phyloP scores from a whole-genome alignment of 2,888 invertebrate genomes.

The Eupithecia dodoneata region DNA sequence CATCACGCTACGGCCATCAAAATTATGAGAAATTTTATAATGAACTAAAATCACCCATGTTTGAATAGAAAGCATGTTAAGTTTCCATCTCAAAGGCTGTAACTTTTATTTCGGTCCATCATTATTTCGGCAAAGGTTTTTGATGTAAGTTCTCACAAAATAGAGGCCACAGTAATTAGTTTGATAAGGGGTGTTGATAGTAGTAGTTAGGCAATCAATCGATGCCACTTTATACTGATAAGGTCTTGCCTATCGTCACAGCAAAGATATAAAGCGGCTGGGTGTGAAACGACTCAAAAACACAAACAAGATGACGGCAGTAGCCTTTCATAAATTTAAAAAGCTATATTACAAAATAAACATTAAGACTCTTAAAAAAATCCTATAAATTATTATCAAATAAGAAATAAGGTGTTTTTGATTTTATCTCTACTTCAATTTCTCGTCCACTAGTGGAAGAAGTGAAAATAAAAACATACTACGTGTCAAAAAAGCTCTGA shows the following conservation, averaged over 20 bases:
- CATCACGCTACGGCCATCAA: constrained; percentile 28
- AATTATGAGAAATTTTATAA: constrained; percentile 25
- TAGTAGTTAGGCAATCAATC: constrained; percentile 70
- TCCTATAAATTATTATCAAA: too few species aligned
- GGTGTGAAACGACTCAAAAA: background rate
- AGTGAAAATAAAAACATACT: too few species aligned
- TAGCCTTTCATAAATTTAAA: background rate
- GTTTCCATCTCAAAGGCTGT: background rate
- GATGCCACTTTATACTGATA: constrained; percentile 73
- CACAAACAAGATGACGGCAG: background rate
- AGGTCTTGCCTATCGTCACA: constrained; percentile 48
- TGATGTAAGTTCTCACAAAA: constrained; percentile 49
- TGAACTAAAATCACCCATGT: constrained; percentile 27
- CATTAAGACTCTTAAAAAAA: too few species aligned
- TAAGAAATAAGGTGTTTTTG: too few species aligned
- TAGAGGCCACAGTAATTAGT: constrained; percentile 58
- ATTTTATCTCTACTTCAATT: too few species aligned
- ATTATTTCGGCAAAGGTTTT: constrained; percentile 23
- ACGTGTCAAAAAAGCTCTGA: background rate
- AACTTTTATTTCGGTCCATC: constrained; percentile 9
- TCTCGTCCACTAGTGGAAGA: too few species aligned
- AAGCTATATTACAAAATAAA: too few species aligned
- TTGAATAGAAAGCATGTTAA: constrained; percentile 15
- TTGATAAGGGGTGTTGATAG: constrained; percentile 69
- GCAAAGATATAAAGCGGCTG: constrained; percentile 14